Percentiles rank a stretch among this genome's conserved stretches.
phyloP scores from a whole-genome alignment of 2,888 invertebrate genomes.

The Noctua pronuba region DNA sequence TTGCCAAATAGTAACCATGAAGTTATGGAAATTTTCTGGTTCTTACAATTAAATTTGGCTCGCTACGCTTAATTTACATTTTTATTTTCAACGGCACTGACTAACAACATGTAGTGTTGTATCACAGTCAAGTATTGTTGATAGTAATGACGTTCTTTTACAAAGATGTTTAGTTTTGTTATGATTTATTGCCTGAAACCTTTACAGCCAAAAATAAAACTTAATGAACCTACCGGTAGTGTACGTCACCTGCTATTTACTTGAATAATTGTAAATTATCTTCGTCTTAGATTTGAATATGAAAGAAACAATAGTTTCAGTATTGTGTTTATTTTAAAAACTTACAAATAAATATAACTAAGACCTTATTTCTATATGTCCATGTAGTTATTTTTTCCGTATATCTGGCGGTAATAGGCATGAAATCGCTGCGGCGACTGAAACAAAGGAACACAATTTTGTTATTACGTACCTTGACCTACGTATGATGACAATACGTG shows the following conservation, averaged over 20 bases:
- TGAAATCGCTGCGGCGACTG: constrained; percentile 65
- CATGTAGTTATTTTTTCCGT: constrained; percentile 43
- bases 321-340: constrained; percentile 34
- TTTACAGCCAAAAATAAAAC: not conserved
- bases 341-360: constrained; percentile 8
- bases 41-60: not conserved
- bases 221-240: not conserved
- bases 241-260: not conserved
- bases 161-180: not conserved
- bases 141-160: not conserved
- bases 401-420: constrained; percentile 70
- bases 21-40: constrained; percentile 3
- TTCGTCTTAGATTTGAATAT: not conserved
- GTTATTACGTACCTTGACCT: not conserved
- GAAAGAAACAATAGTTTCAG: not conserved
- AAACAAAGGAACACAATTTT: constrained; percentile 40
- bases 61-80: not conserved
- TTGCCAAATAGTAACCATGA: constrained; percentile 3
- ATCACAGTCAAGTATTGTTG: constrained; percentile 4
- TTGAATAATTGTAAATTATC: not conserved
- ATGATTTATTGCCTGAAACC: not conserved
- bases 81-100: not conserved
- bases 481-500: not conserved
- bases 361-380: not conserved
- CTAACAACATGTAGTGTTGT: not conserved